Conservation (phyloP, 2,888 invertebrate species). For the Yponomeuta plumbellus region DNA sequence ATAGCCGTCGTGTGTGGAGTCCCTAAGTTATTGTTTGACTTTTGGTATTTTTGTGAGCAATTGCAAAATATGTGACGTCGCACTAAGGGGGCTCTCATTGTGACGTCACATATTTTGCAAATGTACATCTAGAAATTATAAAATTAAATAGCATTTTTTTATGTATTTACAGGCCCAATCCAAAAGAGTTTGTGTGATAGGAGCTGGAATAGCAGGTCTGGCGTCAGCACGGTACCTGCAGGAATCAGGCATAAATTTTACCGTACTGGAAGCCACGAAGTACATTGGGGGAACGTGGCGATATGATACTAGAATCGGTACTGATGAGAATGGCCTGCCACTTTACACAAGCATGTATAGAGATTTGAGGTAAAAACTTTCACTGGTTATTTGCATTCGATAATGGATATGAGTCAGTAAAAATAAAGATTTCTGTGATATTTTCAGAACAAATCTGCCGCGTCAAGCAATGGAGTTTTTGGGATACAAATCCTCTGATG, state of each 20-base stretch:
- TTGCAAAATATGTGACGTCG: too few species aligned
- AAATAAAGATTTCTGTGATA: slow-evolving; percentile 79
- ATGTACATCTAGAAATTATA: background rate
- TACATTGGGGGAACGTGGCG: slow-evolving; percentile 67
- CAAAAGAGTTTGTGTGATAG: slow-evolving; percentile 38
- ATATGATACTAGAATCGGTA: slow-evolving; percentile 64
- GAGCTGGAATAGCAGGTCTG: slow-evolving; percentile 61
- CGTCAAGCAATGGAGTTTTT: slow-evolving; percentile 61
- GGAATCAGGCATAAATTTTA: slow-evolving; percentile 53
- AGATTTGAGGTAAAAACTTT: slow-evolving; percentile 70
- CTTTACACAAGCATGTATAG: slow-evolving; percentile 83
- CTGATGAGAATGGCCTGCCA: slow-evolving; percentile 74
- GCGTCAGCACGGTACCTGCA: slow-evolving; percentile 56
- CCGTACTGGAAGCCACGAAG: slow-evolving; percentile 55
- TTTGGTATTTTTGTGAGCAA: too few species aligned
- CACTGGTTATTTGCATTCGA: too few species aligned
- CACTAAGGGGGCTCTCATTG: too few species aligned
- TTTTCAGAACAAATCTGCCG: slow-evolving; percentile 63
- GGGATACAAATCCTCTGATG: slow-evolving; percentile 52
- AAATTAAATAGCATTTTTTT: background rate
- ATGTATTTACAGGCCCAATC: background rate
- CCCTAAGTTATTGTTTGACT: too few species aligned
- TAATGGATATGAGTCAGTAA: too few species aligned
- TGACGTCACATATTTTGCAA: too few species aligned
- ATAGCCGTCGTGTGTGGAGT: too few species aligned